These are phyloP conservation scores for Platysteira castanea DNA, from an alignment of 2,113 vertebrate species.

Conservation along the genomic window DNA sequence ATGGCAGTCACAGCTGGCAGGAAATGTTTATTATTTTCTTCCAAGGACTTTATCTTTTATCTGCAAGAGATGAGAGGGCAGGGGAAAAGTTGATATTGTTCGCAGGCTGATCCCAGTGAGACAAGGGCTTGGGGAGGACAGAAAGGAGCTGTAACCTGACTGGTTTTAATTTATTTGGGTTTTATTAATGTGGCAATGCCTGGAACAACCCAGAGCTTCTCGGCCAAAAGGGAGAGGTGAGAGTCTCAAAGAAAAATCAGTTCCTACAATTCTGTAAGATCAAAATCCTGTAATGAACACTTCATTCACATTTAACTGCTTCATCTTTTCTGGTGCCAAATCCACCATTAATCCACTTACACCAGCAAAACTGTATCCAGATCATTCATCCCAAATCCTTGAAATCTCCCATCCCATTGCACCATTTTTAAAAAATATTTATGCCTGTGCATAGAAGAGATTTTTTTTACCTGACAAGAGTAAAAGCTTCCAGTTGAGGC, in stretches of 20 bases:
- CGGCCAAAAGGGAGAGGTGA: not conserved
- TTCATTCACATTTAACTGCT: not conserved
- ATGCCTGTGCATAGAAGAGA: not conserved
- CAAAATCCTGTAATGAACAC: not conserved
- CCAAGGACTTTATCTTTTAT: not conserved
- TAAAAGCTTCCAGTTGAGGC: not conserved
- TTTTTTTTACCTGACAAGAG: not conserved
- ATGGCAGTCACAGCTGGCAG: not conserved
- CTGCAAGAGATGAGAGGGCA: not conserved
- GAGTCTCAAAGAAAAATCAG: not conserved
- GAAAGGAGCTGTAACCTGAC: not conserved
- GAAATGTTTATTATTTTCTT: not conserved
- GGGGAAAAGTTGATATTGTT: not conserved
- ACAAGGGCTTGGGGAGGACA: not conserved
- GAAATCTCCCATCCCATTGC: not conserved
- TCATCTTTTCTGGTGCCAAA: not conserved
- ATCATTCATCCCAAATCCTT: accelerated
- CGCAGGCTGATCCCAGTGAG: not conserved
- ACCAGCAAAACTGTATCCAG: not conserved
- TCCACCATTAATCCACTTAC: not conserved
- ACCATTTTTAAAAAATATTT: not conserved
- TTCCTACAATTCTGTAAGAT: not conserved
- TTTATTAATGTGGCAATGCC: not conserved
- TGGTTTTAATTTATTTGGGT: not conserved
- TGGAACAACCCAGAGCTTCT: not conserved